These are phyloP conservation scores for Chelmon rostratus DNA, from an alignment of 2,797 vertebrate species.

Conservation along the genomic window DNA sequence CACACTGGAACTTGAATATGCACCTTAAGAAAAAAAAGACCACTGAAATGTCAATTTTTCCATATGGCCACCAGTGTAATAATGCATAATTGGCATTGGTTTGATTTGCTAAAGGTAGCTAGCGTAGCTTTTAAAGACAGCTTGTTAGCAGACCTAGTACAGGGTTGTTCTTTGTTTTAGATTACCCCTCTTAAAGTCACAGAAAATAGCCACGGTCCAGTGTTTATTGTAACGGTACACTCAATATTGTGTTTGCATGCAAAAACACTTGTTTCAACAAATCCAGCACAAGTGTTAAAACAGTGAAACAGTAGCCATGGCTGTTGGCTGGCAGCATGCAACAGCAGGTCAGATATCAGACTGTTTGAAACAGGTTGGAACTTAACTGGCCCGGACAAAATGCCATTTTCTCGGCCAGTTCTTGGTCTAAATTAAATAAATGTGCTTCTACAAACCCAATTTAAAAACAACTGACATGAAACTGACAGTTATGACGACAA, in stretches of 20 bases:
- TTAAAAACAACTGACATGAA: constrained; percentile 4
- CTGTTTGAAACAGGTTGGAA: not conserved
- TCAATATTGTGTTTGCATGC: not conserved
- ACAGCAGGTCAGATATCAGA: not conserved
- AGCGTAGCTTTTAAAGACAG: too few species aligned
- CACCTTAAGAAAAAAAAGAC: constrained; percentile 16
- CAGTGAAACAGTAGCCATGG: not conserved
- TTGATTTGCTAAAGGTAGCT: not conserved
- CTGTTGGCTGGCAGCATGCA: not conserved
- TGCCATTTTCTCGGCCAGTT: not conserved
- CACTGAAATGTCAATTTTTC: constrained; percentile 9
- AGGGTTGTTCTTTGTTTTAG: not conserved
- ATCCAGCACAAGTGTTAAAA: constrained; percentile 18
- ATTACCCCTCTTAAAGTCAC: not conserved
- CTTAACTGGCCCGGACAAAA: not conserved
- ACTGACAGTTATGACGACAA: constrained; percentile 1
- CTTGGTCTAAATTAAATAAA: constrained; percentile 7
- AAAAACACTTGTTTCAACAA: constrained; percentile 24
- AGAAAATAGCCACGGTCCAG: constrained; percentile 22
- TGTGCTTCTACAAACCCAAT: not conserved
- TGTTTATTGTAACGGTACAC: not conserved
- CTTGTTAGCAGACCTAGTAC: not conserved
- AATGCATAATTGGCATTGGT: not conserved
- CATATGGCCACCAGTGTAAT: not conserved
- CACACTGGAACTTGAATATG: not conserved